Evolutionary conservation across 2,888 invertebrate genomes (phyloP).

Genomic region (Dyspetes luteomarginatus): DNA sequence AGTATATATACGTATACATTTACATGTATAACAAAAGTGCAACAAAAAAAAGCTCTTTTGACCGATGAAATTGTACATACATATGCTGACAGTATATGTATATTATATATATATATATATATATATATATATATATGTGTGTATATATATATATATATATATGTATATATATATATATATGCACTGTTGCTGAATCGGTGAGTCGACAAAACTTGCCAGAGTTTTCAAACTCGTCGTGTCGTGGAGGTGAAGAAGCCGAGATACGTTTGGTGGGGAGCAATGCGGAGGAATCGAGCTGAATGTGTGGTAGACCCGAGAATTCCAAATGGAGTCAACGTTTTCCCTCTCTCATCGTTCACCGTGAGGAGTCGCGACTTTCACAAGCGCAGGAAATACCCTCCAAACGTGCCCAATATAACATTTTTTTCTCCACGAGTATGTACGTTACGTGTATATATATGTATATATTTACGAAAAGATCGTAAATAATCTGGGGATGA

Average conservation of each 20-base stretch:
- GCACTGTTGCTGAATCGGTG: not conserved
- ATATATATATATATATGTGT: too few relatives aligned
- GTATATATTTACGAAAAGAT: slow-evolving; percentile 13
- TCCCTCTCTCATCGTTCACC: slow-evolving; percentile 31
- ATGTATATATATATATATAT: too few relatives aligned
- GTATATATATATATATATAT: too few relatives aligned
- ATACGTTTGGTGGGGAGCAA: slow-evolving; percentile 1
- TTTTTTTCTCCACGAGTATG: slow-evolving; percentile 4
- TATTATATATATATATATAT: too few relatives aligned
- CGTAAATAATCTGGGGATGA: slow-evolving; percentile 50
- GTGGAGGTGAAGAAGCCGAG: slow-evolving; percentile 52
- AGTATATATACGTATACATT: too few relatives aligned
- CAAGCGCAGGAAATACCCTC: slow-evolving; percentile 31
- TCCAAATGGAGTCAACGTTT: slow-evolving; percentile 68
- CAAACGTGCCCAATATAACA: slow-evolving; percentile 32
- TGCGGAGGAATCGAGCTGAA: slow-evolving; percentile 1
- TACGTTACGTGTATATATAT: not conserved
- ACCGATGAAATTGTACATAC: too few relatives aligned
- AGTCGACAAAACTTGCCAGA: slow-evolving; percentile 20
- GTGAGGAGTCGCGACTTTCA: not conserved
- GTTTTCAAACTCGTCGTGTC: slow-evolving; percentile 48
- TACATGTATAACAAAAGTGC: too few relatives aligned
- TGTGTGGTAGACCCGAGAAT: slow-evolving; percentile 14
- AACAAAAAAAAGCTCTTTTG: too few relatives aligned
- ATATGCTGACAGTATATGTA: too few relatives aligned